These are phyloP conservation scores for Theodoxus fluviatilis DNA, from an alignment of 2,888 invertebrate species.

Conservation along the genomic window DNA sequence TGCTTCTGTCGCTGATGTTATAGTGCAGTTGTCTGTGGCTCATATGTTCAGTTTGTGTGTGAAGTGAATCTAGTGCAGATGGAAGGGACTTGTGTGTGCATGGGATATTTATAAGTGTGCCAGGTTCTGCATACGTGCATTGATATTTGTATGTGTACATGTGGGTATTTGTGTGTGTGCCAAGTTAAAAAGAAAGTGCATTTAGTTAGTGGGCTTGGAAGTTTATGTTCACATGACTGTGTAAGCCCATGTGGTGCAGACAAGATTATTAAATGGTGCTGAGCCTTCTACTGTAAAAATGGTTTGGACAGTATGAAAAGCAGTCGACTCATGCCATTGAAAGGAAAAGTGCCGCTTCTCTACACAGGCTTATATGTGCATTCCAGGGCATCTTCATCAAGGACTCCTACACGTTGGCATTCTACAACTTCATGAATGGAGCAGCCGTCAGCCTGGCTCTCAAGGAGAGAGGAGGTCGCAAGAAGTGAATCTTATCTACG, in stretches of 20 bases:
- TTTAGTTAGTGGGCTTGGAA: too few relatives aligned
- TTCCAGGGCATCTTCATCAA: slow-evolving; percentile 96
- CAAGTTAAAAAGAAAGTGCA: not conserved
- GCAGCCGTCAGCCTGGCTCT: slow-evolving; percentile 86
- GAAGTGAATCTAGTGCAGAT: too few relatives aligned
- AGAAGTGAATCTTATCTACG: slow-evolving; percentile 76
- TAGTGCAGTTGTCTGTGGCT: not conserved
- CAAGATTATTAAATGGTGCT: too few relatives aligned
- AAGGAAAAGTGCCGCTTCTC: too few relatives aligned
- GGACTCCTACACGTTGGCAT: slow-evolving; percentile 92
- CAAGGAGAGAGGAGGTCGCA: slow-evolving; percentile 96
- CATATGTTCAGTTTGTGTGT: not conserved
- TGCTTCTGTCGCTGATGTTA: not conserved
- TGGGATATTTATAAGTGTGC: not conserved
- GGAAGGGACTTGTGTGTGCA: not conserved
- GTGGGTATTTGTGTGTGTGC: not conserved
- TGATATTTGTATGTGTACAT: not conserved
- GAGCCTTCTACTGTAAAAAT: too few relatives aligned
- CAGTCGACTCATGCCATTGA: too few relatives aligned
- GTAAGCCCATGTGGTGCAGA: too few relatives aligned
- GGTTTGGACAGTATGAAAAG: too few relatives aligned
- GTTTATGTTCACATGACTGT: too few relatives aligned
- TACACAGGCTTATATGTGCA: slow-evolving; percentile 39
- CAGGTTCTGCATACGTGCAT: not conserved
- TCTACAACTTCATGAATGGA: slow-evolving; percentile 90